A percentile compares a stretch with the other conserved stretches of the same genome.
Conservation (phyloP, 2,888 invertebrate species). For the Dicranocentrus wangi region DNA sequence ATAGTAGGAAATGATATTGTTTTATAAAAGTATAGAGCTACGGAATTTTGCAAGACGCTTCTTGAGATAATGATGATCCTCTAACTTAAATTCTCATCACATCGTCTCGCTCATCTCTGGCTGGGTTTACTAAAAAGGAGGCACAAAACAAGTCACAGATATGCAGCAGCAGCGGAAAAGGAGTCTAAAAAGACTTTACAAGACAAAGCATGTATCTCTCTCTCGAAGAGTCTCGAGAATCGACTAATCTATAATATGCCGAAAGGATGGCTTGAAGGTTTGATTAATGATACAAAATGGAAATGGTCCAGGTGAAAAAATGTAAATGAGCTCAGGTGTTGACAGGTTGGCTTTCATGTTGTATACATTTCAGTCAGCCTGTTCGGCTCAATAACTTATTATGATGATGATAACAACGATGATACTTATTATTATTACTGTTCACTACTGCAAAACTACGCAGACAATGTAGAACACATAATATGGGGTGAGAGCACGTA, state of each 20-base stretch:
- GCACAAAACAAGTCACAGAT: constrained; percentile 13
- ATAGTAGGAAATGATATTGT: background rate
- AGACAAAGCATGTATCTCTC: background rate
- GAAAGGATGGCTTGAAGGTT: constrained; percentile 62
- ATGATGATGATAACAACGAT: constrained; percentile 40
- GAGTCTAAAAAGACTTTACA: background rate
- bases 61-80: constrained; percentile 1
- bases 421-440: constrained; percentile 49
- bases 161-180: constrained; percentile 37
- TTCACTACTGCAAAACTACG: constrained; percentile 35
- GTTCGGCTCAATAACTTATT: constrained; percentile 54
- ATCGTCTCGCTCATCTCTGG: background rate
- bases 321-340: constrained; percentile 64
- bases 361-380: constrained; percentile 25
- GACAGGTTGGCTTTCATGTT: constrained; percentile 54
- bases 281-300: constrained; percentile 63
- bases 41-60: background rate
- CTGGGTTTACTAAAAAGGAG: background rate
- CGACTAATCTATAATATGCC: constrained; percentile 57
- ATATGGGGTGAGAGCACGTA: constrained; percentile 29
- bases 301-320: constrained; percentile 64
- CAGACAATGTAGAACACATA: constrained; percentile 6
- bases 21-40: background rate
- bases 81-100: constrained; percentile 11
- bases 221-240: constrained; percentile 21